These are phyloP conservation scores for Eueremaeus valkanovi DNA, from an alignment of 2,888 invertebrate genomes.

Conservation along the genomic window DNA sequence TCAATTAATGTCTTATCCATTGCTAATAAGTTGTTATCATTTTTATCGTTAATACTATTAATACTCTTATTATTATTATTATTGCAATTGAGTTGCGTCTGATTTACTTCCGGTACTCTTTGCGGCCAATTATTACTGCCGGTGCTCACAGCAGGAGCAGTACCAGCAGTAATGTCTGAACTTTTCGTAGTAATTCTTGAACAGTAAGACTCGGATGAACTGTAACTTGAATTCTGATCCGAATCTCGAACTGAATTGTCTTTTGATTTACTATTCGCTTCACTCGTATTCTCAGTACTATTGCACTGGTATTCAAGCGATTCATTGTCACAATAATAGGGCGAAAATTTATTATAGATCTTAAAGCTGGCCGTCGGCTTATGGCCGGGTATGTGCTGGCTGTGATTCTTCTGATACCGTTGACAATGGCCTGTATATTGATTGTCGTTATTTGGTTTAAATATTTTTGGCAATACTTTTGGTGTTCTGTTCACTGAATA, in stretches of 20 bases:
- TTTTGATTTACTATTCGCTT: not conserved
- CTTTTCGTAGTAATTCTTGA: no score
- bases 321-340: not conserved
- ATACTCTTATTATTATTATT: no score
- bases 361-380: not conserved
- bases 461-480: not conserved
- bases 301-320: not conserved
- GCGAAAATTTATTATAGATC: not conserved
- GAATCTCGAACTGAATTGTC: not conserved
- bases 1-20: not conserved
- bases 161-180: no score
- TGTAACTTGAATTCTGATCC: no score
- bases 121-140: no score
- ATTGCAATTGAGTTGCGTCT: no score
- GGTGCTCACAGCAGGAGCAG: no score
- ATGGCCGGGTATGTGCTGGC: not conserved
- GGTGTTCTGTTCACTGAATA: no score
- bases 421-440: not conserved
- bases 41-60: no score
- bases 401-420: not conserved
- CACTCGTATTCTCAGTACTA: no score
- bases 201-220: no score
- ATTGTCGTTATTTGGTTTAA: not conserved
- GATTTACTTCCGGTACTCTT: no score
- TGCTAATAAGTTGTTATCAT: not conserved